A percentile compares a stretch with the other conserved stretches of the same genome.
phyloP scores from a whole-genome alignment of 2,888 invertebrate species.

The Sphinx pinastri region DNA sequence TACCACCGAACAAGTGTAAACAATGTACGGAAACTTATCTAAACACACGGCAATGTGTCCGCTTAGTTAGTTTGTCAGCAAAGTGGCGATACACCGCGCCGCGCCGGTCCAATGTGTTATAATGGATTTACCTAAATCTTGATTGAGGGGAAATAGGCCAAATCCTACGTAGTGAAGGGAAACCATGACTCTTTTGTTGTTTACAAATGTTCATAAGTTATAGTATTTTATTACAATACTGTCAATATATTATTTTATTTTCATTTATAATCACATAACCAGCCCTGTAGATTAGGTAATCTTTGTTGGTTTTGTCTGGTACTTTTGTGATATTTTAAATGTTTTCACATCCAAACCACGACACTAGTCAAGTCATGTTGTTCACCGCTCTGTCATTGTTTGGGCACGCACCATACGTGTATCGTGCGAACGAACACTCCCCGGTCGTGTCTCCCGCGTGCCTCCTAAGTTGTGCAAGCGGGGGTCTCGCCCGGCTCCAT shows the following conservation, averaged over 20 bases:
- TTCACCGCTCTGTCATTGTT: conserved; percentile 14
- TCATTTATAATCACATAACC: not conserved
- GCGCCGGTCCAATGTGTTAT: too few species aligned
- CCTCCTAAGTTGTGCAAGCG: conserved; percentile 32
- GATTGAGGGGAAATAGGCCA: not conserved
- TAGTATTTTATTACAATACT: not conserved
- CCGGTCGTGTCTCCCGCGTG: conserved; percentile 29
- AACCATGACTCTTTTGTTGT: conserved; percentile 33
- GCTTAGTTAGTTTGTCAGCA: too few species aligned
- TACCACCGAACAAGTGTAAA: conserved; percentile 43
- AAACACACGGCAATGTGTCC: too few species aligned
- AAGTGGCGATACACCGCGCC: too few species aligned
- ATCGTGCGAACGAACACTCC: not conserved
- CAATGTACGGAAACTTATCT: conserved; percentile 30
- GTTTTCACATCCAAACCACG: not conserved
- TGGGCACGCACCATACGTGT: conserved; percentile 12
- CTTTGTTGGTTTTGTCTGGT: not conserved
- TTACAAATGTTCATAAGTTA: conserved; percentile 39
- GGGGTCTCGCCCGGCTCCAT: conserved; percentile 68
- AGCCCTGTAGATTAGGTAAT: not conserved
- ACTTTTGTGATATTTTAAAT: not conserved
- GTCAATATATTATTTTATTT: not conserved
- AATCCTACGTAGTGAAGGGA: not conserved
- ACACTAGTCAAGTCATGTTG: not conserved
- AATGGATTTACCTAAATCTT: too few species aligned